These are phyloP conservation scores for Xestobium rufovillosum DNA, from an alignment of 2,888 invertebrate genomes.

Conservation along the genomic window DNA sequence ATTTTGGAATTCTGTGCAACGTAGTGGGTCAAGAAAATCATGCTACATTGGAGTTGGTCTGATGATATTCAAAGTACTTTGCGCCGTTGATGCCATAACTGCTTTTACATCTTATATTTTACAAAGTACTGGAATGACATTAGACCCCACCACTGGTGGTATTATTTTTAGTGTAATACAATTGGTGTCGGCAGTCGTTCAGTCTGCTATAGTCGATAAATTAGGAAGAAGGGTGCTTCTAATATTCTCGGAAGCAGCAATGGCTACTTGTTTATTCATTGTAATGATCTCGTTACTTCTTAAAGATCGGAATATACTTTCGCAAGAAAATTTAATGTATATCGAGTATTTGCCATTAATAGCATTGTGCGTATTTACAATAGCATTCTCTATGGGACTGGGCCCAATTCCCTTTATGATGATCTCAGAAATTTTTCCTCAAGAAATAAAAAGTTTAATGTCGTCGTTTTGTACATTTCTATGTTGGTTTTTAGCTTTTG, in stretches of 20 bases:
- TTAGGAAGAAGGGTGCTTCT: constrained; percentile 68
- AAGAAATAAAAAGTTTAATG: constrained; percentile 66
- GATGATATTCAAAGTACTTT: constrained; percentile 59
- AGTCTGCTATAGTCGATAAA: constrained; percentile 68
- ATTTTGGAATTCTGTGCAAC: constrained; percentile 49
- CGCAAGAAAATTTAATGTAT: constrained; percentile 35
- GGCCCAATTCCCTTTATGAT: constrained; percentile 82
- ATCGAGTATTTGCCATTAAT: constrained; percentile 65
- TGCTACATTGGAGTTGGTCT: constrained; percentile 50
- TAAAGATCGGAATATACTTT: constrained; percentile 31
- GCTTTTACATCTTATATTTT: constrained; percentile 54
- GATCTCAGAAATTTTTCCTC: constrained; percentile 65
- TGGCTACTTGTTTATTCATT: constrained; percentile 58
- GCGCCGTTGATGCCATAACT: constrained; percentile 54
- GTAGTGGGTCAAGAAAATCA: constrained; percentile 52
- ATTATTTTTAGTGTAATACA: constrained; percentile 61
- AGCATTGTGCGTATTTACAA: constrained; percentile 61
- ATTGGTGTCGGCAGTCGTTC: constrained; percentile 61
- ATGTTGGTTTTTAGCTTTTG: constrained; percentile 69
- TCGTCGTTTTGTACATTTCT: constrained; percentile 66
- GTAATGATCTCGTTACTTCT: constrained; percentile 58
- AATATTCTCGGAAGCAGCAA: constrained; percentile 56
- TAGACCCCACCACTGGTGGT: constrained; percentile 43
- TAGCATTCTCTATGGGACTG: constrained; percentile 72
- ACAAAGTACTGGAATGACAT: constrained; percentile 42